Evolutionary conservation across 64 coral and sea anemone genomes (phyloP).

Genomic region (Dendrophyllia cribrosa): DNA sequence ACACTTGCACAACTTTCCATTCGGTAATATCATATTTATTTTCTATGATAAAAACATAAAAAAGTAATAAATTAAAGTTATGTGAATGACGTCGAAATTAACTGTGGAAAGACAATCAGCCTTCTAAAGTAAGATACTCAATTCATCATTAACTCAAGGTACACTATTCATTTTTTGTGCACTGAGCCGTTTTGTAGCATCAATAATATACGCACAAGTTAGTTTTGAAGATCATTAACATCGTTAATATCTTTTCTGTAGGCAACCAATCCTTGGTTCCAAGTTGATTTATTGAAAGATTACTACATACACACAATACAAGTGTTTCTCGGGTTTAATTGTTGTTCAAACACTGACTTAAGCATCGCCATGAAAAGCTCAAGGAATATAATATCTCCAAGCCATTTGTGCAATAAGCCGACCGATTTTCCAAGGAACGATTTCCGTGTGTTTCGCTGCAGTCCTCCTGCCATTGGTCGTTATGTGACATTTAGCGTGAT

Average conservation of each 20-base stretch:
- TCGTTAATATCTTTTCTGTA: neutral
- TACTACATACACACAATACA: neutral
- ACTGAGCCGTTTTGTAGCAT: too few species aligned
- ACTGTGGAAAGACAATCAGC: too few species aligned
- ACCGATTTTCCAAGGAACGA: neutral
- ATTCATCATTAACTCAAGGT: too few species aligned
- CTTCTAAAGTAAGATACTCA: too few species aligned
- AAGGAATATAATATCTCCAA: neutral
- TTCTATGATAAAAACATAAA: neutral
- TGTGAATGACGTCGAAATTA: too few species aligned
- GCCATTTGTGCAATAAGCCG: neutral
- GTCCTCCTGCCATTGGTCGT: slow-evolving; percentile 15
- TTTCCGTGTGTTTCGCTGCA: slow-evolving; percentile 7
- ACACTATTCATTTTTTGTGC: too few species aligned
- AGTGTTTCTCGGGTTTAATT: neutral
- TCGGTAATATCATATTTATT: neutral
- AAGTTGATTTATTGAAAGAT: neutral
- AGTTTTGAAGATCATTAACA: too few species aligned
- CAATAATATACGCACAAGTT: too few species aligned
- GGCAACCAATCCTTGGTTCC: neutral
- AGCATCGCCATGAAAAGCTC: neutral
- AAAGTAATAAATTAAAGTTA: too few species aligned
- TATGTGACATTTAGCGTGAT: neutral
- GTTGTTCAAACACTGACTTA: neutral
- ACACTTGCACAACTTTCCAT: neutral